These are phyloP conservation scores for Melipona beecheii DNA, from an alignment of 2,888 invertebrate species.

Conservation along the genomic window DNA sequence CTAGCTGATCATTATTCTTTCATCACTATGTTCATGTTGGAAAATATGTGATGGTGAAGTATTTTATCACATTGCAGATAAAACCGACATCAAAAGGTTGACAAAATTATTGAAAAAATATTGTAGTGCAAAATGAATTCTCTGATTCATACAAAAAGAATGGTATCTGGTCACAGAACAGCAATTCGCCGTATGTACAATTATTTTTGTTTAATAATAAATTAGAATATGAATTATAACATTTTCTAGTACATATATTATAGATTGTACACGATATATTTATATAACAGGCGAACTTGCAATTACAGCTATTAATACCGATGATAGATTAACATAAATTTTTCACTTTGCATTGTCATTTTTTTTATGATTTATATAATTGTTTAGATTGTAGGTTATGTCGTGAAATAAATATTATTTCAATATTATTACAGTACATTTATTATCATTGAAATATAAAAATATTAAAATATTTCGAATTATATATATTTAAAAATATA, in stretches of 20 bases:
- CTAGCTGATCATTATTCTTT: slow-evolving; percentile 53
- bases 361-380: slow-evolving; percentile 11
- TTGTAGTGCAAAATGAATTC: slow-evolving; percentile 74
- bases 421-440: slow-evolving; percentile 4
- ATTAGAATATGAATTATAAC: slow-evolving; percentile 27
- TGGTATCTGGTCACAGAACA: slow-evolving; percentile 70
- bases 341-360: neutral
- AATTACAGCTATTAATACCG: slow-evolving; percentile 42
- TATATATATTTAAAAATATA: neutral
- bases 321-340: slow-evolving; percentile 27
- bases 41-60: slow-evolving; percentile 70
- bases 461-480: neutral
- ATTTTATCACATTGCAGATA: slow-evolving; percentile 68
- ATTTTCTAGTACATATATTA: slow-evolving; percentile 19
- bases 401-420: slow-evolving; percentile 36
- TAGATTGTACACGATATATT: slow-evolving; percentile 48
- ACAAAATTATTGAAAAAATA: slow-evolving; percentile 37
- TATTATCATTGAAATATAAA: neutral
- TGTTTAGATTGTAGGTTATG: slow-evolving; percentile 51
- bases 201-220: slow-evolving; percentile 32
- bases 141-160: slow-evolving; percentile 76
- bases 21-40: slow-evolving; percentile 58
- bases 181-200: slow-evolving; percentile 74
- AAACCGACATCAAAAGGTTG: slow-evolving; percentile 60
- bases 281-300: slow-evolving; percentile 42